Evolutionary conservation across 2,797 vertebrate genomes (phyloP).

Genomic region (Pseudochirops corinnae): DNA sequence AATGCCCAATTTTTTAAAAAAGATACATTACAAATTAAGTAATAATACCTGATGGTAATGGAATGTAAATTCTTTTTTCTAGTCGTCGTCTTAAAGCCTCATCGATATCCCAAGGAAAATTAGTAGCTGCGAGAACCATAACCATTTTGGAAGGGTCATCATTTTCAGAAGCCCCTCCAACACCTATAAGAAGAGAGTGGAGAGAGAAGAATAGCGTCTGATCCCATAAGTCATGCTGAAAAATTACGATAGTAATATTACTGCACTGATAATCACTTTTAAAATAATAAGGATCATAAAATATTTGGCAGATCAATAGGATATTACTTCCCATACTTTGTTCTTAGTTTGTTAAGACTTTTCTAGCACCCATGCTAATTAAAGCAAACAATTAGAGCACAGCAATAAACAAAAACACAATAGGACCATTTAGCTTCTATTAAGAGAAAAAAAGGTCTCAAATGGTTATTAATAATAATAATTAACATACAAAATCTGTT

Average conservation of each 20-base stretch:
- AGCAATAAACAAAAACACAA: not conserved
- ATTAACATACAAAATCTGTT: not conserved
- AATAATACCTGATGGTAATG: conserved; percentile 93
- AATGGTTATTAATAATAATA: not conserved
- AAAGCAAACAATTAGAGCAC: not conserved
- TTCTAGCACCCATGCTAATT: not conserved
- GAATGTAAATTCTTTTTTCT: conserved; percentile 99
- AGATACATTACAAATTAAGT: conserved; percentile 37
- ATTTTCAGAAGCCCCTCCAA: conserved; percentile 95
- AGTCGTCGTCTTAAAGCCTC: conserved; percentile 96
- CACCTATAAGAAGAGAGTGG: conserved; percentile 86
- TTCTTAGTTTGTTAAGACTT: not conserved
- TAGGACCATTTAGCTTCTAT: not conserved
- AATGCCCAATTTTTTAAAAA: not conserved
- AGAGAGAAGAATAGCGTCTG: not conserved
- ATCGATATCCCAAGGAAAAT: conserved; percentile 99
- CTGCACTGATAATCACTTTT: not conserved
- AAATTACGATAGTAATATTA: not conserved
- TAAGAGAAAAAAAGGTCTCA: not conserved
- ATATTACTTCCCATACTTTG: not conserved
- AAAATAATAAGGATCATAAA: not conserved
- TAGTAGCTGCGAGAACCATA: conserved; percentile 98
- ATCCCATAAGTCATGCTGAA: not conserved
- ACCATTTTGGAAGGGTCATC: conserved; percentile 99
- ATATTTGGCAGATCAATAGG: conserved; percentile 1